Percentiles rank a stretch among this genome's conserved stretches.
phyloP scores from a whole-genome alignment of 2,797 vertebrate species.

The Cyclura pinguis region DNA sequence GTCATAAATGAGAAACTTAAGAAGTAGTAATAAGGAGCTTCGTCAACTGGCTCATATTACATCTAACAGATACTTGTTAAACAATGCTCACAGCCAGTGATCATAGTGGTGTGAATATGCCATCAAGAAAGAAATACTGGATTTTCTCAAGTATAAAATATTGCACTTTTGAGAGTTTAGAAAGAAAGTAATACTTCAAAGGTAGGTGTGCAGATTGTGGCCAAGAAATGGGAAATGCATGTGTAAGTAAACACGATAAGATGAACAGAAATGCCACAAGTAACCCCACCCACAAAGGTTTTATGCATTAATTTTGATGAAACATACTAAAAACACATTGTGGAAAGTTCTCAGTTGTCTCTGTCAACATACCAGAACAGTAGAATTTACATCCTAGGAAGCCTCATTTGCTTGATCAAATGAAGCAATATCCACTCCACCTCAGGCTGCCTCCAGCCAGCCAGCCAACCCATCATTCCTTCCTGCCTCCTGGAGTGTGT shows the following conservation, averaged over 20 bases:
- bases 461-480: no score
- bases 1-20: background rate
- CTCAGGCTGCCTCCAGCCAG: no score
- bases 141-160: no score
- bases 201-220: background rate
- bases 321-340: constrained; percentile 47
- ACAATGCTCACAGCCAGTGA: background rate
- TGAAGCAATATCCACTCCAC: no score
- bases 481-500: no score
- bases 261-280: no score
- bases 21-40: background rate
- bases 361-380: constrained; percentile 56
- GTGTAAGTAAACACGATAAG: background rate
- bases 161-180: no score
- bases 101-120: no score
- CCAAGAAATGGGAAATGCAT: background rate
- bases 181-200: background rate
- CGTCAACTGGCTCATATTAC: background rate
- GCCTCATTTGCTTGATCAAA: no score
- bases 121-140: no score
- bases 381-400: no score
- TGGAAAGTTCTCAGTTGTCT: constrained; percentile 49
- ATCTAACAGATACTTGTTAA: background rate
- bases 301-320: constrained; percentile 49
- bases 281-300: constrained; percentile 41